Base-by-base conservation (phyloP, 2,888 invertebrate genomes). In the Phaonia tiefii region DNA sequence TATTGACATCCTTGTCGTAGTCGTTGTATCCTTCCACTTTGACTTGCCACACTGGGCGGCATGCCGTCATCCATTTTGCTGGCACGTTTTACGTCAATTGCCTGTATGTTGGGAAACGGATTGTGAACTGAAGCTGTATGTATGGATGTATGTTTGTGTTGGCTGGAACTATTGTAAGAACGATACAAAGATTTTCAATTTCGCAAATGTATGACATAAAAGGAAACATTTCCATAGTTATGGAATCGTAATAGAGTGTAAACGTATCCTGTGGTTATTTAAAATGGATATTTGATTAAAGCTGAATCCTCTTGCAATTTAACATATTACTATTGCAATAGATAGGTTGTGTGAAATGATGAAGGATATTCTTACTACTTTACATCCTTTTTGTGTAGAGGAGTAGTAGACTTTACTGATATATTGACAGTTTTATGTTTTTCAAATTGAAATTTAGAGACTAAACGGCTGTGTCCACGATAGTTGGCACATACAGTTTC, bases 201-300 rank as follows among this genome's bases (percentile, higher is more conserved):
- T 60, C 11, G 11, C 7, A 26, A 11, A 56, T 60, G 37, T n/a
- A 39, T 37, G 58, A 37, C n/a, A 13, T 31, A 56, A n/a, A 60
- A 20, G 60, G 60, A 39, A 60, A 60, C 37, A 60, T 60, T 60
- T 60, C 15, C 25, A 56, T 39, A 20, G 39, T 37, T 60, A 60
- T 60, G 39, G 39, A 60, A 37, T 60, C 20, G 39, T 10, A 39
- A 60, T 60, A 39, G 60, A 17, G 39, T 60, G 60, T 60, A 13
- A 37, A 39, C 8, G 39, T 20, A 39, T 60, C 60, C 60, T 39
- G 60, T 37, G 26, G 54, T 22, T 54, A 8, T 31, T 31, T 5
- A 31, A 31, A 5, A 31, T 31, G 3, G 31, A 31, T 31, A 31
- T 5, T 5, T 31, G 31, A 8, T 31, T 31, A 31, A 31, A 31